Base-by-base conservation (phyloP, 1,140 invertebrate genomes). In the Ectropis grisescens region DNA sequence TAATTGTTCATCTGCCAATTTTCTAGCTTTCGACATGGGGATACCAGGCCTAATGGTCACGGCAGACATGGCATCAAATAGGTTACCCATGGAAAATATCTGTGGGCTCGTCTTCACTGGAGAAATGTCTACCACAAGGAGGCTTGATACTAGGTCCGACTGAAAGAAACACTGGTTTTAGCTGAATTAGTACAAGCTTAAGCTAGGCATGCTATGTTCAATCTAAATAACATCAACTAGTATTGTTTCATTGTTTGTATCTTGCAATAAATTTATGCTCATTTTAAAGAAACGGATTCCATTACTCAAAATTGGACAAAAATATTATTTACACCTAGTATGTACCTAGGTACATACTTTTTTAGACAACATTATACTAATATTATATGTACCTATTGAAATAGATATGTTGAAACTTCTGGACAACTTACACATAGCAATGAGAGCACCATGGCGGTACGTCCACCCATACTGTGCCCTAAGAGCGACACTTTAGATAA, bases 391-490 rank as follows among this genome's bases (percentile, higher is more conserved):
- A n/a, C n/a, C n/a, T n/a, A n/a, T n/a, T n/a, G n/a, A n/a, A n/a
- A n/a, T n/a, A n/a, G n/a, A n/a, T n/a, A n/a, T n/a, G n/a, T n/a
- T n/a, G n/a, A n/a, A n/a, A n/a, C n/a, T n/a, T n/a, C n/a, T n/a
- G n/a, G n/a, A n/a, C n/a, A n/a, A 88, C 72, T 67, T 76, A 85
- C 84, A 84, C 92, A 86, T 50, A 83, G 85, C 4, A 97, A 70
- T 35, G 94, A 91, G 24, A 92, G 82, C 24, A 87, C 86, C 94
- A 98, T 97, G 39, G 91, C 90, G n/a, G 91, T 86, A 24, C 74
- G 64, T 13, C 95, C 96, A 25, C 95, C 95, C 94, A 98, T 96
- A 38, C 94, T 96, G 61, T 98, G 95, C 0, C 95, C 95, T 46
- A 98, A 70, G 2, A 97, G 52, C 24, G 89, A 82, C 9, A 89